Evolutionary conservation across 2,888 invertebrate species (phyloP).

Genomic region (Cotesia congregata): DNA sequence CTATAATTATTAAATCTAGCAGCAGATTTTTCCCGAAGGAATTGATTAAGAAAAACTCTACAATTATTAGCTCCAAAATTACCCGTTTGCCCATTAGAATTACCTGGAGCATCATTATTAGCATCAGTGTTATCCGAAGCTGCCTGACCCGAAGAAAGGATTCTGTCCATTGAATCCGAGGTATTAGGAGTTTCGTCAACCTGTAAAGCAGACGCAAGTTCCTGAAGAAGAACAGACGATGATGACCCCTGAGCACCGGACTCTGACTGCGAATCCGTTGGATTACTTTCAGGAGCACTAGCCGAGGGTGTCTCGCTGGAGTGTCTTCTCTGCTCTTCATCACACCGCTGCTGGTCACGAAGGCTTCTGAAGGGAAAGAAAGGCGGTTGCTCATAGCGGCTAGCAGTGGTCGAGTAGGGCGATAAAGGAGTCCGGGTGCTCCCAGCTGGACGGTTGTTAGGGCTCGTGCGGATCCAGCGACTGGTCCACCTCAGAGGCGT

Average conservation of each 20-base stretch:
- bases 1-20: neutral
- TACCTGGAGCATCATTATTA: too few species aligned
- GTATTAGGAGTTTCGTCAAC: too few species aligned
- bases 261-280: constrained; percentile 3
- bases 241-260: neutral
- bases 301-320: neutral
- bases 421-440: constrained; percentile 52
- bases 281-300: neutral
- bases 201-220: too few species aligned
- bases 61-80: too few species aligned
- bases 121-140: too few species aligned
- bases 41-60: neutral
- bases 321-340: neutral
- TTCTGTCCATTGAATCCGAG: too few species aligned
- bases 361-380: constrained; percentile 60
- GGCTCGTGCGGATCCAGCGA: constrained; percentile 62
- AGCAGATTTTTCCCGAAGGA: neutral
- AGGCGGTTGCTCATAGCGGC: constrained; percentile 59
- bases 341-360: constrained; percentile 54
- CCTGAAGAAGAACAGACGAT: too few species aligned
- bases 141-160: too few species aligned
- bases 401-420: constrained; percentile 57
- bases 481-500: constrained; percentile 54
- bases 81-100: too few species aligned
- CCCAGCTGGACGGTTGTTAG: constrained; percentile 42